Base-by-base conservation (phyloP, 2,113 vertebrate species). In the Alethe diademata region DNA sequence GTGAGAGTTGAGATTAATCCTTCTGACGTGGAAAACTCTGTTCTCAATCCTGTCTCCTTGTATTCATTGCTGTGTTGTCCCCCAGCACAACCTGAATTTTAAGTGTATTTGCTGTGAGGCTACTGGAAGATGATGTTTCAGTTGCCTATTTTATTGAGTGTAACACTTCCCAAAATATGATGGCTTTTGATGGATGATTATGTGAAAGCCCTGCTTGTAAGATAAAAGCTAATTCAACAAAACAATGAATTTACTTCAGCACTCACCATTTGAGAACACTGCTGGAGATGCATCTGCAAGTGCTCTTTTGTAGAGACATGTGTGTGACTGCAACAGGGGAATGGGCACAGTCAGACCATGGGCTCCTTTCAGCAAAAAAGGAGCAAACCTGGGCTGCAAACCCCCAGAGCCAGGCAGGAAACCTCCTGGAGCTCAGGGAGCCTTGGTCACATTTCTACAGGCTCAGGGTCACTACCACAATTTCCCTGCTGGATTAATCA, bases 301-400 rank as follows among this genome's bases (percentile, higher is more conserved):
- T 0, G 1, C 13, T 76, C 1, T 1, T 38, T 45, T 76, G 38
- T 18, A 15, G 65, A 47, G 29, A 45, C 1, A 2, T 0, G 0
- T 5, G 28, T 19, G 16, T 35, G 64, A 26, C 36, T 11, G 60
- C 38, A 65, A 2, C 1, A 19, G 51, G 1, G 33, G 40, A 38
- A 29, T 5, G 26, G 22, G 16, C 14, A 6, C 1, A 25, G 14
- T 31, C 61, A 85, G 58, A 64, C 4, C 8, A 0, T 0, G 7
- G 60, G 29, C 9, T 89, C 19, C 43, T 17, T 10, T 6, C 57
- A 58, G n/a, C 2, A 2, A 45, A 45, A 45, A 45, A 10, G 43
- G 43, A 45, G 43, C 43, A 45, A 19, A 45, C 19, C 43, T 45
- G 19, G 19, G 38, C 36, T 78, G 35, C 35, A 78, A 66, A 45